Evolutionary conservation across 2,113 vertebrate species (phyloP).

Genomic region (Spilogale gracilis): DNA sequence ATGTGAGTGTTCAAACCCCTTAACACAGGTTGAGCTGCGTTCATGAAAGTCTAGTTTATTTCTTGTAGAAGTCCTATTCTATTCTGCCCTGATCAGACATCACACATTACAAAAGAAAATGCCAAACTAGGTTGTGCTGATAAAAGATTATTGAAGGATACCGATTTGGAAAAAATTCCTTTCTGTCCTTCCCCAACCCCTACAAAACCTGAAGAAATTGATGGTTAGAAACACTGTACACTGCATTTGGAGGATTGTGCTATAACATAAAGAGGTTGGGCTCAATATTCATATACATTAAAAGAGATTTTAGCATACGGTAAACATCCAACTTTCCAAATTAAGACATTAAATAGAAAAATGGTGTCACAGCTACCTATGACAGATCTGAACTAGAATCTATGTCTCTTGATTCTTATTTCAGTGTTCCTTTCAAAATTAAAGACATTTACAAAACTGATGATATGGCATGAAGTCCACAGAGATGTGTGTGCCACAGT

Average conservation of each 20-base stretch:
- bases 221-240: not conserved
- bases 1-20: not conserved
- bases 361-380: not conserved
- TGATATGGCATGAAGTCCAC: not conserved
- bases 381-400: not conserved
- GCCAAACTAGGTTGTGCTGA: not conserved
- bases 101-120: not conserved
- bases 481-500: not conserved
- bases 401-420: not conserved
- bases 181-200: not conserved
- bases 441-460: not conserved
- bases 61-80: not conserved
- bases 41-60: not conserved
- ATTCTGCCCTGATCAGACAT: not conserved
- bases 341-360: not conserved
- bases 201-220: not conserved
- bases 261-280: not conserved
- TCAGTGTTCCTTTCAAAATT: not conserved
- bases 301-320: not conserved
- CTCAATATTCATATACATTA: not conserved
- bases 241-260: not conserved
- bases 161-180: not conserved
- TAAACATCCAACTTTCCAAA: not conserved
- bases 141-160: not conserved
- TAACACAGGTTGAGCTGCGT: not conserved